Evolutionary conservation across 1,140 invertebrate species (phyloP), one percentile per base, ranked within the genome.

Genomic region (Aphelenchoides fujianensis): DNA sequence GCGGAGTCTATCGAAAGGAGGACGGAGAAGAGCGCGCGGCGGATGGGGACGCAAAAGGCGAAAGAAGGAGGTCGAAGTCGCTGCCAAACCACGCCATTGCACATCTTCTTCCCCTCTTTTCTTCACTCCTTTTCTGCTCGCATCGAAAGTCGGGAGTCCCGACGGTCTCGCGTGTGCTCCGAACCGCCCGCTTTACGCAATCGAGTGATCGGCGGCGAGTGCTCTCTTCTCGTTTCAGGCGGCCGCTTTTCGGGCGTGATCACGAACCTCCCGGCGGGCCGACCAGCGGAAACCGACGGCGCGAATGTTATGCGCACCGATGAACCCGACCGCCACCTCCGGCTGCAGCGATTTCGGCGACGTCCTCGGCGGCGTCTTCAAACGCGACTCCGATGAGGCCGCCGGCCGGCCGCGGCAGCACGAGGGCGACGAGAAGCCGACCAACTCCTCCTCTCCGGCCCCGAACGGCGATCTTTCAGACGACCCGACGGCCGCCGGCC

Each of bases 1-100:
- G 41, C 41, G 41, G 41, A 48, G 41, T 48, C 41, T 48, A 48
- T 48, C 23, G 41, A 48, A 48, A 48, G 41, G 41, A 48, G 41
- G 41, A 48, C 41, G 12, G 41, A n/a, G n/a, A n/a, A n/a, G n/a
- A n/a, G n/a, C n/a, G n/a, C n/a, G n/a, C n/a, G n/a, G n/a, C n/a
- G n/a, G n/a, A n/a, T 48, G 12, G 23, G 12, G 12, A 16, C 41
- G 12, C 41, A 48, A 48, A 48, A 48, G 23, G 12, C 12, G 41
- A 48, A 48, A 48, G 41, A 48, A 12, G 41, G 23, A 48, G 41
- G 23, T n/a, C n/a, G n/a, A n/a, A n/a, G n/a, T n/a, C n/a, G 23
- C 41, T 48, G 41, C 41, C 41, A 48, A 48, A 48, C 41, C 41
- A 48, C 41, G 41, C 41, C 41, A 48, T 48, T 23, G 41, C 41